Base-by-base conservation (phyloP, 2,888 invertebrate species). In the Dryocosmus kuriphilus region DNA sequence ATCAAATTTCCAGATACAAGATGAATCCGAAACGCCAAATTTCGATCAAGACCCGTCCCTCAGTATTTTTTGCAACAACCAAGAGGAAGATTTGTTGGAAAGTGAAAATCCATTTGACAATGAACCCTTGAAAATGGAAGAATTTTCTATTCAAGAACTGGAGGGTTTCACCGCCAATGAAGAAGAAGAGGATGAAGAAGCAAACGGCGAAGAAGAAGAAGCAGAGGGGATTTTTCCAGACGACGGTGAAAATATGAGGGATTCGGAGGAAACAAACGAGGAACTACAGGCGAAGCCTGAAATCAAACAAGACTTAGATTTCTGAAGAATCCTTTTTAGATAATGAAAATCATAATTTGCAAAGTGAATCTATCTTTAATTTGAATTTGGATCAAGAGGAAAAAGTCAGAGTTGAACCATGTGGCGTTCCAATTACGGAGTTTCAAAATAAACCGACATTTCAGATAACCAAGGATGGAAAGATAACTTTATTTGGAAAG, bases 401-500 rank as follows among this genome's bases (percentile, higher is more conserved):
- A 78, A 76, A 77, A 11, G 41, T 83, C 0, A 84, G 81, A 61
- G 80, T 84, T 46, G 78, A 83, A 62, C 84, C 85, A 0, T 81
- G 79, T 65, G 84, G 84, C 81, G 75, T 85, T 9, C 86, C 85
- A 76, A 78, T 85, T 30, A 63, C 81, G n/a, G 77, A 77, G 16
- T 82, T 81, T 32, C 82, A 83, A 74, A 82, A 82, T n/a, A 75
- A 80, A 14, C 62, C 78, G 11, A 80, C 83, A 3, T 38, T 85
- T 24, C 84, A 86, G 35, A 55, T 86, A 1, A 41, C 85, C 3
- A 85, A 86, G 60, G 82, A 83, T 65, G 81, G 81, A 19, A 86
- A 86, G 75, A 81, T 89, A 46, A 84, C 86, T 27, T 75, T 88
- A 6, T 75, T 89, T 27, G 88, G 86, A 57, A 87, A 87, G 74